Base-by-base conservation (phyloP, 2,888 invertebrate genomes). In the Torymus aiolomorphi region DNA sequence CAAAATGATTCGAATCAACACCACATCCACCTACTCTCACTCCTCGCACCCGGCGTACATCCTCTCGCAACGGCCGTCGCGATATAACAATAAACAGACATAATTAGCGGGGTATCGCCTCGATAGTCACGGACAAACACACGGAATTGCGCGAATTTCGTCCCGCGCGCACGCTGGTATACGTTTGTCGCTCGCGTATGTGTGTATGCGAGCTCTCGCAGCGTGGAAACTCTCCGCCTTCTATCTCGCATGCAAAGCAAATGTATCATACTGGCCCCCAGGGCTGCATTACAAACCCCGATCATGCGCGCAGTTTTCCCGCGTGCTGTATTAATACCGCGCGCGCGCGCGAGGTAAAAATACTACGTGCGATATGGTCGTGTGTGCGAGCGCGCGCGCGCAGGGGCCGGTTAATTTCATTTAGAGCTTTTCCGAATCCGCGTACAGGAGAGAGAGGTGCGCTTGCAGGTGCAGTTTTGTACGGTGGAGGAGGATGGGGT, bases 261-360 rank as follows among this genome's bases (percentile, higher is more conserved):
- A 89, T 88, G 88, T 88, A 88, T 89, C 88, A 87, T 88, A 61
- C 31, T 13, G 84, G 85, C 88, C 89, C 89, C 89, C 72, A 88
- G 88, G 89, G 89, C 80, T 88, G 88, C 88, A 89, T 89, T 89
- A 88, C 86, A 85, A 67, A 63, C 42, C 86, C 87, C 88, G 88
- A 88, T 88, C 88, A 87, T 88, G 86, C 49, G 31, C 54, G 14
- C 54, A 71, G 86, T 86, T 86, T 87, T 87, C 87, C 86, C 86
- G 85, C 75, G 83, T 84, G 83, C 75, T 83, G 84, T 88, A 88
- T 88, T 89, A 88, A 88, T 89, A 86, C 42, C 42, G 42, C 42
- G 42, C 8, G 5, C 8, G 8, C 5, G 42, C 86, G 83, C 75
- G 84, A 82, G n/a, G 59, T 31, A 85, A 82, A 88, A 88, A 88